phyloP scores from a whole-genome alignment of 2,888 invertebrate species.

The Troilus luridus region DNA sequence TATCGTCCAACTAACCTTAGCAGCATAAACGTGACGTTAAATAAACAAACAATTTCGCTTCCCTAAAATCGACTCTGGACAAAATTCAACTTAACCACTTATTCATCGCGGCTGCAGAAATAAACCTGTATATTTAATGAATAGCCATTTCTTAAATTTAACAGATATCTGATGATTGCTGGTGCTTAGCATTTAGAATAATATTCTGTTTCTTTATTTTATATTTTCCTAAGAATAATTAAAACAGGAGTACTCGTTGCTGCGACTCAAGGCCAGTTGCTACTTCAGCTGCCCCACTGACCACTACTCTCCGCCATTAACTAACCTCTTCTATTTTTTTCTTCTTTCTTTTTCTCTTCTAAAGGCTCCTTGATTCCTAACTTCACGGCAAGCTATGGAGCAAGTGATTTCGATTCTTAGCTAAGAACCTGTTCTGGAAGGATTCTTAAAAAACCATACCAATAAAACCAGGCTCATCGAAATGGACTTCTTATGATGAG shows the following conservation, averaged over 20 bases:
- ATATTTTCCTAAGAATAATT: neutral
- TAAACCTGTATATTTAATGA: neutral
- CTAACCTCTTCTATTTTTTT: neutral
- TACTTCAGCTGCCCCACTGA: conserved; percentile 26
- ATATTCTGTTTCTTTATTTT: neutral
- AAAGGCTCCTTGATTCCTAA: neutral
- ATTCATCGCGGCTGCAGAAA: no score
- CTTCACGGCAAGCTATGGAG: neutral
- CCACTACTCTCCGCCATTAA: conserved; percentile 12
- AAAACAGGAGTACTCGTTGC: neutral
- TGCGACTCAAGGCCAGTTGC: neutral
- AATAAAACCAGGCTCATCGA: neutral
- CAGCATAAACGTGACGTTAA: no score
- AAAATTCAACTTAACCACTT: no score
- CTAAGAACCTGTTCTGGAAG: neutral
- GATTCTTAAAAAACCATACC: neutral
- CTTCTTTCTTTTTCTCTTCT: conserved; percentile 16
- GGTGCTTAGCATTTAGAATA: neutral
- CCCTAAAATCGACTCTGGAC: no score
- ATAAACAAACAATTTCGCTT: no score
- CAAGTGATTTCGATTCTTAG: neutral
- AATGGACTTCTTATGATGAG: neutral
- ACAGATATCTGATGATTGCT: neutral
- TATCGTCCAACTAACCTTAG: no score
- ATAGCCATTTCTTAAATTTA: neutral